Evolutionary conservation across 2,797 vertebrate genomes (phyloP), one percentile per base, ranked within the genome.

Genomic region (Toxotes lorentzi): DNA sequence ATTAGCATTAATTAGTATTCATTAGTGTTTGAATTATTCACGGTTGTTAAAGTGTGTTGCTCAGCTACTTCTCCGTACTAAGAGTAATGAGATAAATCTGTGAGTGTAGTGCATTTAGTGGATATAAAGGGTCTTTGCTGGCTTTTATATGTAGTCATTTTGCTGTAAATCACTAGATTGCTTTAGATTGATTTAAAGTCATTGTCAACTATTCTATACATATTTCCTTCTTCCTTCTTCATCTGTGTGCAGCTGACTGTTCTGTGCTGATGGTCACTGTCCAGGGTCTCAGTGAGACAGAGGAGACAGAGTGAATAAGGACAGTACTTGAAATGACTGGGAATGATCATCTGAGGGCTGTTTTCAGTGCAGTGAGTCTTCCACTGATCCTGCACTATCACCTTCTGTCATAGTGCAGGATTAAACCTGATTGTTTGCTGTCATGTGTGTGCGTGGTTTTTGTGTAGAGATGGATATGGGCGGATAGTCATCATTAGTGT

Each of bases 401-500:
- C 51, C 34, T 23, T 24, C n/a, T 51, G 23, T 51, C 32, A 43
- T 64, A 59, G 45, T 9, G 12, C 41, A 58, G 34, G 65, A 70
- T 70, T 79, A 77, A 86, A 73, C 12, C 7, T 51, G 21, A 67
- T 45, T 59, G 35, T 21, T 30, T 35, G 27, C 16, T n/a, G 19
- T 21, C 27, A 2, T 21, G n/a, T 62, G 57, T 12, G 38, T 40
- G 9, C 3, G 38, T 41, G 64, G 67, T 81, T 32, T 63, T 19
- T 82, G 54, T 68, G 23, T 59, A 1, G 40, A 51, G 35, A 43
- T 73, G 54, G 34, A 32, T 30, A 70, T 47, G 73, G 71, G 53
- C 4, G 56, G 86, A 72, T 79, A 77, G 53, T 76, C 74, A 86
- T 62, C 70, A 90, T 91, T 65, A 74, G 19, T 30, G 88, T 89